These are phyloP conservation scores for Mesaphorura yosii DNA, from an alignment of 1,140 invertebrate genomes.

Conservation along the genomic window DNA sequence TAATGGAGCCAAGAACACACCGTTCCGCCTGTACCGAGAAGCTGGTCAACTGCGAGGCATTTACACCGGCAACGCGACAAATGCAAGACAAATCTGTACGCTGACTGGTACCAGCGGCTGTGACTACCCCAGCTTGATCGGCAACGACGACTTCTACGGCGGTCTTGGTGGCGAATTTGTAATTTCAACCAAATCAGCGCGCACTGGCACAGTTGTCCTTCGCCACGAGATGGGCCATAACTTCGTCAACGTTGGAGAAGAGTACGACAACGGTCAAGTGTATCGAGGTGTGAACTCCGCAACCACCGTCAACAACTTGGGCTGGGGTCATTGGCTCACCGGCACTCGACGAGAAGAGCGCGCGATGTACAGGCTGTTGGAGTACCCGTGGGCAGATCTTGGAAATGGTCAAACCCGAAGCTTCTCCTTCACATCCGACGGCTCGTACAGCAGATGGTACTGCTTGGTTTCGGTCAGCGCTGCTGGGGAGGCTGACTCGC, in stretches of 20 bases:
- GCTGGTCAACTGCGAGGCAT: slow-evolving; percentile 17
- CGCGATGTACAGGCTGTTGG: slow-evolving; percentile 12
- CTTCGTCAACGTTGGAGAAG: slow-evolving; percentile 18
- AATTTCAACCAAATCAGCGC: slow-evolving; percentile 20
- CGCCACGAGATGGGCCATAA: slow-evolving; percentile 23
- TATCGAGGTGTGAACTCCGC: slow-evolving; percentile 15
- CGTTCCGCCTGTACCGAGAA: slow-evolving; percentile 20
- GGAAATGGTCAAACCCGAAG: background rate
- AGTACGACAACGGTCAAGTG: slow-evolving; percentile 8
- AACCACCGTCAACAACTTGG: background rate
- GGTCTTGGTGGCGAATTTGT: slow-evolving; percentile 30
- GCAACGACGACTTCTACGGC: slow-evolving; percentile 22
- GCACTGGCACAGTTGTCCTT: slow-evolving; percentile 22
- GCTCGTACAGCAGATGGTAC: slow-evolving; percentile 2
- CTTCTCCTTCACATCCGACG: background rate
- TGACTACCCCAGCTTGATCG: slow-evolving; percentile 22
- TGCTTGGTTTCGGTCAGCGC: slow-evolving; percentile 12
- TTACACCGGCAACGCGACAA: slow-evolving; percentile 12
- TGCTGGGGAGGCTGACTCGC: slow-evolving; percentile 15
- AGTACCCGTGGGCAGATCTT: slow-evolving; percentile 17
- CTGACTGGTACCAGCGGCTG: slow-evolving; percentile 18
- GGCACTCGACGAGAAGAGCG: slow-evolving; percentile 8
- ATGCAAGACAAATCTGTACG: slow-evolving; percentile 15
- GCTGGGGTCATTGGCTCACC: slow-evolving; percentile 9
- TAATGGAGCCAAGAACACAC: slow-evolving; percentile 23